Percentiles rank a stretch among this genome's conserved stretches.
Conservation (phyloP, 53 echinoderm and acorn worm genomes). For the Paelopatides confundens region DNA sequence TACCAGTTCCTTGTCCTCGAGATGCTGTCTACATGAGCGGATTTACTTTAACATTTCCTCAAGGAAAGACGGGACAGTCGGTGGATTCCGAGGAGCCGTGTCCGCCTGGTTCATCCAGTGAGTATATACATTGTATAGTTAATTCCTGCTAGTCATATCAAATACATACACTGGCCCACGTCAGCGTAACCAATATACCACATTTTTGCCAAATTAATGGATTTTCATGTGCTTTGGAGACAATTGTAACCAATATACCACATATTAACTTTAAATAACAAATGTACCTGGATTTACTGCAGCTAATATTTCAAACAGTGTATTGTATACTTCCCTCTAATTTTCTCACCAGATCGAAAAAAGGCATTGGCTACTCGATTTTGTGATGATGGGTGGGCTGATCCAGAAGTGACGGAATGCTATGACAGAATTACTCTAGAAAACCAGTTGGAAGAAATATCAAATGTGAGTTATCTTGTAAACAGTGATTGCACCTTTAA, state of each 20-base stretch:
- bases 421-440: neutral
- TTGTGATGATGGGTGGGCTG: neutral
- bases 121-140: no score
- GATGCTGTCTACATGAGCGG: neutral
- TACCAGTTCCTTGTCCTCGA: neutral
- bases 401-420: neutral
- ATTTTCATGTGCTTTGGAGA: no score
- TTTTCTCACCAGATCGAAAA: neutral
- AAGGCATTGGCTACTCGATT: neutral
- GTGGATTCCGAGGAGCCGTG: neutral
- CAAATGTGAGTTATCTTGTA: constrained; percentile 26
- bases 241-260: no score
- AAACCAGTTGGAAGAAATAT: neutral
- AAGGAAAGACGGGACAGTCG: neutral
- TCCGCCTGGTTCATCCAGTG: neutral
- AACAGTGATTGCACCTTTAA: no score
- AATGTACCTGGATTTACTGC: no score
- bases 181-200: no score
- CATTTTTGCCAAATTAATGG: no score
- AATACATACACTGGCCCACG: no score
- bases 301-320: no score
- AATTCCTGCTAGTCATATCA: no score
- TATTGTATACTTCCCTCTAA: no score
- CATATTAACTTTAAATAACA: no score
- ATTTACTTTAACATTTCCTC: neutral